A percentile compares a stretch with the other conserved stretches of the same genome.
Conservation (phyloP, 2,888 invertebrate genomes). For the Erpobdella octoculata region DNA sequence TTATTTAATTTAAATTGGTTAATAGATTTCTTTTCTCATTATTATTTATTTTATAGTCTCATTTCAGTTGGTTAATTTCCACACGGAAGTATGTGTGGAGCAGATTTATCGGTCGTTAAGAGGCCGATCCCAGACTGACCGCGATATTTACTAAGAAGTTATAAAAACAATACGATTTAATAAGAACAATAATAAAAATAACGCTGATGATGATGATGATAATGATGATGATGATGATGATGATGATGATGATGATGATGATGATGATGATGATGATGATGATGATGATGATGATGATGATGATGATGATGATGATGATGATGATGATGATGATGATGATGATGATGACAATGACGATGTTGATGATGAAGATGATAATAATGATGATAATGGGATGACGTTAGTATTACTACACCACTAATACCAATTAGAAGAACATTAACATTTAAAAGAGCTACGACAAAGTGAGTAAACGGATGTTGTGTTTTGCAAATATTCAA, state of each 20-base stretch:
- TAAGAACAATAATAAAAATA: not conserved
- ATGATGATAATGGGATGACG: slow-evolving; percentile 3
- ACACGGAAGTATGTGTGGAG: not conserved
- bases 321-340: not conserved
- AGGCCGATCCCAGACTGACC: too few species aligned
- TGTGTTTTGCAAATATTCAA: too few species aligned
- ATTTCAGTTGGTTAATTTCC: not conserved
- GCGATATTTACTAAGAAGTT: too few species aligned
- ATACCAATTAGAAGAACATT: too few species aligned
- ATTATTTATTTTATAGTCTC: not conserved
- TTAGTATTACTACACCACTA: too few species aligned
- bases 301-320: not conserved
- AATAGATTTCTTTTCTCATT: not conserved
- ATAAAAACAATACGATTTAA: too few species aligned
- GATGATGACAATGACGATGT: slow-evolving; percentile 6
- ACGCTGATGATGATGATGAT: slow-evolving; percentile 18
- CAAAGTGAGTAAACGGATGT: too few species aligned
- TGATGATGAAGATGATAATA: slow-evolving; percentile 19
- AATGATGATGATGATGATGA: slow-evolving; percentile 23
- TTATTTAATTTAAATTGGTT: too few species aligned
- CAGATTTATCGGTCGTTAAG: not conserved
- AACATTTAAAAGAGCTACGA: too few species aligned
- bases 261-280: slow-evolving; percentile 9
- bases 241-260: slow-evolving; percentile 12
- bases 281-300: slow-evolving; percentile 17